phyloP scores from a whole-genome alignment of 2,113 vertebrate species.

The Passer domesticus region DNA sequence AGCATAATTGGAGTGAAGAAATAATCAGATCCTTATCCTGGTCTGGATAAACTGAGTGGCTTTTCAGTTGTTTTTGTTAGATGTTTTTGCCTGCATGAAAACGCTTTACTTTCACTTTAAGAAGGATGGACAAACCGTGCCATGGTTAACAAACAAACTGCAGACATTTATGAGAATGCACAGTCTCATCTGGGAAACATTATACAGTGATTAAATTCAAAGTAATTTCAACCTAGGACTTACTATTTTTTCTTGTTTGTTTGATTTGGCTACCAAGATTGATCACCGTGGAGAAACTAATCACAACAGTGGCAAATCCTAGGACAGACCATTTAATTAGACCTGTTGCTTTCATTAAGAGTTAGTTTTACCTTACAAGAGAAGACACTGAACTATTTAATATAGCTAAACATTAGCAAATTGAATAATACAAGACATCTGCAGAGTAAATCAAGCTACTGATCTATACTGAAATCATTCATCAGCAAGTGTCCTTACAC shows the following conservation, averaged over 20 bases:
- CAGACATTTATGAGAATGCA: not conserved
- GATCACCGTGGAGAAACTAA: slow-evolving; percentile 32
- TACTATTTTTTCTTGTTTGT: slow-evolving; percentile 23
- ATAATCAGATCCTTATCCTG: not conserved
- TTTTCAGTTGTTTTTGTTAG: not conserved
- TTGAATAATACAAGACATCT: not conserved
- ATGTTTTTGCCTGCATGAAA: not conserved
- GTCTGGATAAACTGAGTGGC: not conserved
- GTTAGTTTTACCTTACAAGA: slow-evolving; percentile 7
- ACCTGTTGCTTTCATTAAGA: slow-evolving; percentile 17
- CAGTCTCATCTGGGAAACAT: slow-evolving; percentile 16
- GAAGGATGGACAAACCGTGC: not conserved
- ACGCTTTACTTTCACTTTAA: not conserved
- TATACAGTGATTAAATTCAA: slow-evolving; percentile 34
- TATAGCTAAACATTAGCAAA: not conserved
- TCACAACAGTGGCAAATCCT: slow-evolving; percentile 44
- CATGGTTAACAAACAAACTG: not conserved
- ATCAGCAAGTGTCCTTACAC: not conserved
- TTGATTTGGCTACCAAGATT: slow-evolving; percentile 27
- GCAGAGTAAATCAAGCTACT: not conserved
- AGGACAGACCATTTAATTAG: slow-evolving; percentile 26
- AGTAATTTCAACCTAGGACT: slow-evolving; percentile 39
- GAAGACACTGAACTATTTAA: not conserved
- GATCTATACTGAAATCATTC: not conserved
- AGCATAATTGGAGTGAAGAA: not conserved